Evolutionary conservation across 1,140 invertebrate genomes (phyloP), one percentile per base, ranked within the genome.

Genomic region (Drosophila nigromelanica): DNA sequence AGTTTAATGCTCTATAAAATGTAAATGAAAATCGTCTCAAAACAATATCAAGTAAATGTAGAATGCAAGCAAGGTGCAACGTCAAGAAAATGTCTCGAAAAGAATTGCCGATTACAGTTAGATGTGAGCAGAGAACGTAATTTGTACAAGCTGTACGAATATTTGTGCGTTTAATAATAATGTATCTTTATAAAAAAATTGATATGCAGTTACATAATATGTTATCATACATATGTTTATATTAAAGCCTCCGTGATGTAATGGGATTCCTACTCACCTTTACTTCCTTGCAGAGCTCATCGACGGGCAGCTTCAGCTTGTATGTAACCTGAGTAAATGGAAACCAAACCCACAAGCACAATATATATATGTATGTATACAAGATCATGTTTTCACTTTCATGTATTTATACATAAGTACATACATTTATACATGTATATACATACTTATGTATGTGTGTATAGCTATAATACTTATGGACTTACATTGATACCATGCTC

Each of bases 251-350:
- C 30, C 30, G 21, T 64, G 47, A 47, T 43, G 15, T 45, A 71
- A 64, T 48, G 18, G 7, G 5, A 33, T 42, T 48, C 11, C 8
- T 73, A 93, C 93, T 94, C 93, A 98, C 98, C 93, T 95, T 94
- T 45, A 99, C 95, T 94, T 98, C 97, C 78, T 95, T 92, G 4
- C 98, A 93, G 1, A 99, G 93, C 87, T 98, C 94, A 5, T 97
- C 96, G 89, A 96, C 96, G 0, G 95, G 92, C 60, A 99, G 93
- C 90, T 98, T 98, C 15, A 96, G 95, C 87, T 96, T 97, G 71
- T 90, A 90, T 43, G 78, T 78, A 59, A 91, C 89, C 90, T 91
- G 51, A 43, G 47, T 63, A 61, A 40, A 63, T 10, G 43, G 21
- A 51, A 59, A 14, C 18, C 58, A 40, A 40, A 48, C 15, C 33